Evolutionary conservation across 1,140 invertebrate species (phyloP).

Genomic region (Calliphora vicina): DNA sequence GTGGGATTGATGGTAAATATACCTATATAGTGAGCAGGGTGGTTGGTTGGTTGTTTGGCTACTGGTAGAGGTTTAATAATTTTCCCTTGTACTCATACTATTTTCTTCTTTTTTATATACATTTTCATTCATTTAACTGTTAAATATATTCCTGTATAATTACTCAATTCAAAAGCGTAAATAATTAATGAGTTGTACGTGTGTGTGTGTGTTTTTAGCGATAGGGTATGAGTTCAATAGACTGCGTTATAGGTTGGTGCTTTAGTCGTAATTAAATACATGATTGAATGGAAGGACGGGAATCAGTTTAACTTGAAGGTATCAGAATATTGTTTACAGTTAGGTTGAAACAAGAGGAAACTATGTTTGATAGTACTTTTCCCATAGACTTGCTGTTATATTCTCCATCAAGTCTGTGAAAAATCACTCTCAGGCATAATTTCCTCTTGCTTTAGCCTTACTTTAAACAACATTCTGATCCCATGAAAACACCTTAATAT

Average conservation of each 20-base stretch:
- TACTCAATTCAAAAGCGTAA: slow-evolving; percentile 31
- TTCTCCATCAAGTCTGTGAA: too few relatives aligned
- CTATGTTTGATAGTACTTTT: too few relatives aligned
- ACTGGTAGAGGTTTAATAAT: neutral
- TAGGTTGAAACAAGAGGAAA: too few relatives aligned
- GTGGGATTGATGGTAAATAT: neutral
- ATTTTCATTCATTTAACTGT: neutral
- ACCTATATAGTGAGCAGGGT: neutral
- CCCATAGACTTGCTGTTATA: too few relatives aligned
- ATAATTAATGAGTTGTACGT: slow-evolving; percentile 28
- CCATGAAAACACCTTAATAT: too few relatives aligned
- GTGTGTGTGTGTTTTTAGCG: neutral
- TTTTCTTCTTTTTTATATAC: neutral
- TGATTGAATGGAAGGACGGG: neutral
- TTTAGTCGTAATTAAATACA: neutral
- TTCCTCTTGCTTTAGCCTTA: too few relatives aligned
- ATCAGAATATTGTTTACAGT: too few relatives aligned
- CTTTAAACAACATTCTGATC: too few relatives aligned
- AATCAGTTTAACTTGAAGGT: too few relatives aligned
- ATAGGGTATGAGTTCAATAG: neutral
- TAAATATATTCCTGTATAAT: slow-evolving; percentile 25
- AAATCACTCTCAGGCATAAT: too few relatives aligned
- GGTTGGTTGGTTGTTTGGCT: neutral
- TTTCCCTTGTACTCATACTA: neutral
- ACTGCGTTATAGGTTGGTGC: neutral